Evolutionary conservation across 2,797 vertebrate species (phyloP).

Genomic region (Schizopygopsis malacanthus): DNA sequence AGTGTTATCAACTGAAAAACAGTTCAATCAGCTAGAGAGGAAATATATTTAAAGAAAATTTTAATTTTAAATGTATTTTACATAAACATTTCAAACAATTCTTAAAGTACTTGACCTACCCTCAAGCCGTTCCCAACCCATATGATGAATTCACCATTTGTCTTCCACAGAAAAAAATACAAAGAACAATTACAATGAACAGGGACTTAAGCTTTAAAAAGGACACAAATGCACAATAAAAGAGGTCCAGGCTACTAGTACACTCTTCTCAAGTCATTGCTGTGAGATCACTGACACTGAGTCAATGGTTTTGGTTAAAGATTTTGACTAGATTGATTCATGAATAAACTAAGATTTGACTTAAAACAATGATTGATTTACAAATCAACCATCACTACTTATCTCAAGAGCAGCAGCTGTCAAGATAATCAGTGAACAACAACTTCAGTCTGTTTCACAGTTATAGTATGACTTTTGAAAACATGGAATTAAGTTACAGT

Average conservation of each 20-base stretch:
- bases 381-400: not conserved
- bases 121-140: not conserved
- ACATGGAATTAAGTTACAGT: not conserved
- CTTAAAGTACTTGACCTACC: not conserved
- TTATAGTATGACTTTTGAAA: conserved; percentile 5
- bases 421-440: not conserved
- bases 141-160: not conserved
- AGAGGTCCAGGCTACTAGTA: not conserved
- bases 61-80: not conserved
- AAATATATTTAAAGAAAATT: not conserved
- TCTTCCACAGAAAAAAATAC: not conserved
- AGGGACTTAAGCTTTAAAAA: not conserved
- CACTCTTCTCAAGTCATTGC: not conserved
- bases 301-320: not conserved
- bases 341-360: not conserved
- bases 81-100: not conserved
- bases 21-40: conserved; percentile 35
- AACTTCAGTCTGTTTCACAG: not conserved
- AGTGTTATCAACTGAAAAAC: conserved; percentile 37
- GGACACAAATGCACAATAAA: not conserved
- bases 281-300: not conserved
- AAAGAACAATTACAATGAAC: not conserved
- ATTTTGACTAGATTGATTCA: not conserved
- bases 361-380: not conserved
- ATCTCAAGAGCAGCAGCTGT: not conserved